These are phyloP conservation scores for Eulemur rubriventer DNA, from an alignment of 2,797 vertebrate species.

Conservation along the genomic window DNA sequence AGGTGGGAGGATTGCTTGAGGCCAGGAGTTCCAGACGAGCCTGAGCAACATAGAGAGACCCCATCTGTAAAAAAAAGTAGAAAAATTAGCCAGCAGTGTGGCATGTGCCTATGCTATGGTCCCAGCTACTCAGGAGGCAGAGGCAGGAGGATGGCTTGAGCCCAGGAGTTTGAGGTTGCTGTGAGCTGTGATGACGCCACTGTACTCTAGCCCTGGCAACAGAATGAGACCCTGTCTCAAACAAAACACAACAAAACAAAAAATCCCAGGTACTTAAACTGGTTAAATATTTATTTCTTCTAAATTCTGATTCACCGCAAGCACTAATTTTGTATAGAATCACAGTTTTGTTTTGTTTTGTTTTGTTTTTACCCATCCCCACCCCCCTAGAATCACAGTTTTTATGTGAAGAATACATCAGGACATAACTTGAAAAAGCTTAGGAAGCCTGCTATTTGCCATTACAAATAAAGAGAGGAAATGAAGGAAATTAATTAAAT, in stretches of 20 bases:
- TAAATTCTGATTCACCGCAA: constrained; percentile 16
- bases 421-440: constrained; percentile 18
- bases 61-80: background rate
- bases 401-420: background rate
- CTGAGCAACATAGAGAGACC: background rate
- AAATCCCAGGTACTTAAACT: background rate
- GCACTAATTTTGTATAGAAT: background rate
- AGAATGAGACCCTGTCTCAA: background rate
- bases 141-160: background rate
- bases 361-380: too few relatives aligned
- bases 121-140: background rate
- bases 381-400: background rate
- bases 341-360: background rate
- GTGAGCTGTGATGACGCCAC: background rate
- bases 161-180: background rate
- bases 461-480: background rate
- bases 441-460: background rate
- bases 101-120: background rate
- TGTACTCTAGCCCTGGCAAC: background rate
- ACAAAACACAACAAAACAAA: too few relatives aligned
- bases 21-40: background rate
- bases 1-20: background rate
- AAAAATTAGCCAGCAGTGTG: background rate
- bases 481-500: background rate
- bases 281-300: background rate